These are phyloP conservation scores for Drosophila suzukii DNA, from an alignment of 1,140 invertebrate species.

Conservation along the genomic window DNA sequence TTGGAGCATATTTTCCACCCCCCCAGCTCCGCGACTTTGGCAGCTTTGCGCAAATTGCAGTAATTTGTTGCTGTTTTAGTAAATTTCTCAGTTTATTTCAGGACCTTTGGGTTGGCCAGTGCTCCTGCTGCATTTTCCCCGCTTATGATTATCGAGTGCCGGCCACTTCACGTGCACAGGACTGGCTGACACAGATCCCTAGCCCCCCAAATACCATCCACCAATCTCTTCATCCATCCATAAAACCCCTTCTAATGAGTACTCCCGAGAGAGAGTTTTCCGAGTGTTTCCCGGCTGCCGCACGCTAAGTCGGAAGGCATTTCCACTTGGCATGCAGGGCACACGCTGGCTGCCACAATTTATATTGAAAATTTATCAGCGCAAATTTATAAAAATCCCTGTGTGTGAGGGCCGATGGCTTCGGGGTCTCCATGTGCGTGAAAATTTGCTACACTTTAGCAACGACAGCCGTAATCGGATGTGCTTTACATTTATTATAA, in stretches of 20 bases:
- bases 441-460: slow-evolving; percentile 81
- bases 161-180: slow-evolving; percentile 50
- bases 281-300: slow-evolving; percentile 21
- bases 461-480: slow-evolving; percentile 80
- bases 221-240: not conserved
- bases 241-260: slow-evolving; percentile 35
- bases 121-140: slow-evolving; percentile 38
- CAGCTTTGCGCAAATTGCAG: slow-evolving; percentile 78
- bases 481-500: slow-evolving; percentile 83
- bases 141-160: slow-evolving; percentile 75
- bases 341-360: slow-evolving; percentile 53
- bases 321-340: slow-evolving; percentile 58
- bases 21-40: slow-evolving; percentile 58
- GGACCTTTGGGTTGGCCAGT: slow-evolving; percentile 19
- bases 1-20: slow-evolving; percentile 1
- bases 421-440: slow-evolving; percentile 47
- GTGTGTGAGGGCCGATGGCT: not conserved
- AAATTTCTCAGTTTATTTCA: slow-evolving; percentile 80
- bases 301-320: slow-evolving; percentile 52
- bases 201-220: not conserved
- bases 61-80: slow-evolving; percentile 83
- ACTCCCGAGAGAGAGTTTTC: not conserved
- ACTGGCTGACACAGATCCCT: slow-evolving; percentile 39
- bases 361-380: slow-evolving; percentile 81
- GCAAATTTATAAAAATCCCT: slow-evolving; percentile 62